Base-by-base conservation (phyloP, 1,140 invertebrate genomes). In the Drosophila sturtevanti region DNA sequence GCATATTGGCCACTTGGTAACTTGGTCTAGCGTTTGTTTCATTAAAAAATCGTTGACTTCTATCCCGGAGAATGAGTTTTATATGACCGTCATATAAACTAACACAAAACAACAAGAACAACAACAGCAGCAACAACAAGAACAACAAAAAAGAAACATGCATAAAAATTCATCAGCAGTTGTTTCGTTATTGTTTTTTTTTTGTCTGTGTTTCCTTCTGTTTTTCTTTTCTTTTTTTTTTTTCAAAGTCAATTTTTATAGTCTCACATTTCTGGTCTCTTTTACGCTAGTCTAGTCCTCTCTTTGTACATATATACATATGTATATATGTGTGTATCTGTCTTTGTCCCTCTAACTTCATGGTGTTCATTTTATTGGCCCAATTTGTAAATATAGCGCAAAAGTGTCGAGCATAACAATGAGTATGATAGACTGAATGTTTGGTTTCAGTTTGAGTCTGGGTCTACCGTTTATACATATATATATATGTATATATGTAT, bases 341-440 rank as follows among this genome's bases (percentile, higher is more conserved):
- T 14, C 27, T 11, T 18, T 38, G 3, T 31, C 7, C 27, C 21
- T 56, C 24, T 16, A 21, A 31, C 34, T 76, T 55, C 56, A 63
- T 87, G 79, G 84, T 89, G 84, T 89, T 89, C 77, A 77, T 89
- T 89, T 89, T 89, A 89, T 89, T 89, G 84, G 84, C 84, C 84
- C 84, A 89, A 89, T 89, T 89, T 89, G 84, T 89, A 80, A 89
- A 87, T 89, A 89, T 89, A 84, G 84, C 84, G 80, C 77, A 89
- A 77, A 89, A 89, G 80, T 89, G 84, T 89, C 66, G 80, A 73
- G 84, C 84, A 89, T 89, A 89, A 80, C 72, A 89, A 89, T 89
- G 84, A 89, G 82, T 38, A 48, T 52, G 21, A 34, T n/a, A 37
- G 51, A 12, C 48, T 44, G 48, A 63, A 21, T 9, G 9, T 9